These are phyloP conservation scores for Sebastes diploproa DNA, from an alignment of 2,797 vertebrate species.

Conservation along the genomic window DNA sequence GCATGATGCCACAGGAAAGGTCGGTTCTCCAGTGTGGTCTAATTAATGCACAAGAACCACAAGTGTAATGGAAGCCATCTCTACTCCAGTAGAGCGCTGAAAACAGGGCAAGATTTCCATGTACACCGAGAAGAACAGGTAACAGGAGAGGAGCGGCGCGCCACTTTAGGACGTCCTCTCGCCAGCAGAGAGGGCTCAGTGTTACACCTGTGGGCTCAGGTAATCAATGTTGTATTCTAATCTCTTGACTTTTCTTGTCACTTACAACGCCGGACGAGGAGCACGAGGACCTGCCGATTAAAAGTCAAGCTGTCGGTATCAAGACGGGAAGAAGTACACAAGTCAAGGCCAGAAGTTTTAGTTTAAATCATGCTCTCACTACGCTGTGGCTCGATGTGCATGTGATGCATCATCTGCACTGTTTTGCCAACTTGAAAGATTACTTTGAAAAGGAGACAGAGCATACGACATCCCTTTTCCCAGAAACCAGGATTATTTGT, in stretches of 20 bases:
- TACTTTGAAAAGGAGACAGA: constrained; percentile 45
- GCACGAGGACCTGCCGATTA: constrained; percentile 11
- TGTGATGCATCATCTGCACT: not conserved
- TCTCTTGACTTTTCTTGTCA: constrained; percentile 53
- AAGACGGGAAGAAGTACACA: not conserved
- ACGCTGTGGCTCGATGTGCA: not conserved
- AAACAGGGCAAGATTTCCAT: constrained; percentile 61
- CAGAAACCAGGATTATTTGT: constrained; percentile 70
- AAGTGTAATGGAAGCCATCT: constrained; percentile 59
- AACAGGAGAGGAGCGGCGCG: constrained; percentile 60
- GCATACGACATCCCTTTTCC: constrained; percentile 46
- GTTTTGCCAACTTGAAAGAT: constrained; percentile 60
- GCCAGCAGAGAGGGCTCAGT: constrained; percentile 48
- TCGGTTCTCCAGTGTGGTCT: constrained; percentile 17
- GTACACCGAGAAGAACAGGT: constrained; percentile 56
- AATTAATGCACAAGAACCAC: constrained; percentile 55
- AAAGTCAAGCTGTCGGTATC: constrained; percentile 33
- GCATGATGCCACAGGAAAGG: constrained; percentile 3
- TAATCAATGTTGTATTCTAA: constrained; percentile 57
- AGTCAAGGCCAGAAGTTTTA: not conserved
- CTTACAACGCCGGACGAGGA: constrained; percentile 9
- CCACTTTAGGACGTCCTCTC: constrained; percentile 41
- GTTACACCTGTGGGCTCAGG: constrained; percentile 65
- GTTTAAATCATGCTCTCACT: not conserved
- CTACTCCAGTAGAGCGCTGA: constrained; percentile 27